Conservation (phyloP, 2,113 vertebrate species). For the Strix aluco region DNA sequence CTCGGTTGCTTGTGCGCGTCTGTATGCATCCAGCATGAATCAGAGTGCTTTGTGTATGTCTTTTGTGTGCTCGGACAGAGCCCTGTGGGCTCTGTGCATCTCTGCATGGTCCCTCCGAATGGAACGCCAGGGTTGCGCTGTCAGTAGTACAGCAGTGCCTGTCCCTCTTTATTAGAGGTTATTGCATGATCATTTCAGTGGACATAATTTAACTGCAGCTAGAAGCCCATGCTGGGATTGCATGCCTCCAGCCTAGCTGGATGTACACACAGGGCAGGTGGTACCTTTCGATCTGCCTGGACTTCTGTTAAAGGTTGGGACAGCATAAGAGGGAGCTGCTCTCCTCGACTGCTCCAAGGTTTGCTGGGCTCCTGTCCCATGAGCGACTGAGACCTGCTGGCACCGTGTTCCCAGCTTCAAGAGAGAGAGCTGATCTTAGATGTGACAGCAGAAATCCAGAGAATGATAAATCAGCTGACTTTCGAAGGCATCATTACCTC, state of each 20-base stretch:
- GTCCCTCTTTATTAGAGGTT: background rate
- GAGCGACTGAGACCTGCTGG: background rate
- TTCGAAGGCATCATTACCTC: background rate
- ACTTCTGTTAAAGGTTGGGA: background rate
- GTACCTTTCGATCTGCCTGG: background rate
- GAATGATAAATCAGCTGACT: background rate
- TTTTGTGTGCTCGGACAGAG: background rate
- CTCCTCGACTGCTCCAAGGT: background rate
- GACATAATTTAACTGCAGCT: background rate
- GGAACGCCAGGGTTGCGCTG: background rate
- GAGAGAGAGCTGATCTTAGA: background rate
- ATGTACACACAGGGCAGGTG: background rate
- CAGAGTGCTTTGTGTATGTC: background rate
- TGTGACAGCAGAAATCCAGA: background rate
- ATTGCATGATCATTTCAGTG: background rate
- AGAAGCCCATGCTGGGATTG: background rate
- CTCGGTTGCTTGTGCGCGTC: background rate
- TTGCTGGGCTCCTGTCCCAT: background rate
- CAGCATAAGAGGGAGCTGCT: background rate
- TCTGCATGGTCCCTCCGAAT: background rate
- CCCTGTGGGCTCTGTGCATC: background rate
- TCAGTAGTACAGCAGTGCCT: background rate
- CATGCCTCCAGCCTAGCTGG: background rate
- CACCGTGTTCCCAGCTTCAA: background rate
- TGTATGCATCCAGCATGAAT: background rate